Evolutionary conservation across 2,113 vertebrate genomes (phyloP).

Genomic region (Suncus etruscus): DNA sequence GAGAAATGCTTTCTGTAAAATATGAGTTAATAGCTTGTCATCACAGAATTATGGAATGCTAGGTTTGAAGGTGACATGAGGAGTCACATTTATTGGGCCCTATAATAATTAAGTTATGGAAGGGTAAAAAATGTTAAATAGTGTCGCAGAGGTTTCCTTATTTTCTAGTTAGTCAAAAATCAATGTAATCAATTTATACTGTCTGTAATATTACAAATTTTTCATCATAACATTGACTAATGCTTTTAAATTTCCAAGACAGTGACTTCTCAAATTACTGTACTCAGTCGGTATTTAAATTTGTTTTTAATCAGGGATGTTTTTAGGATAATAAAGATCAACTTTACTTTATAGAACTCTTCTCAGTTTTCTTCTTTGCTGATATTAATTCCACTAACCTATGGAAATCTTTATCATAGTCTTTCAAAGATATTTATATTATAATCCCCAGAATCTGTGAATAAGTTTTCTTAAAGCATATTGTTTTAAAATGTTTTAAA

Average conservation of each 20-base stretch:
- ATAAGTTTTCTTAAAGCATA: constrained; percentile 1
- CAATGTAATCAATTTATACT: constrained; percentile 28
- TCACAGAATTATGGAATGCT: constrained; percentile 56
- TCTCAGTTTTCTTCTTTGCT: constrained; percentile 36
- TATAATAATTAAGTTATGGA: constrained; percentile 67
- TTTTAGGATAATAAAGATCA: constrained; percentile 11
- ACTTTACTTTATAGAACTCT: constrained; percentile 30
- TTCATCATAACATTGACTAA: constrained; percentile 40
- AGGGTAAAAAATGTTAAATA: constrained; percentile 36
- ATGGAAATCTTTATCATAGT: not conserved
- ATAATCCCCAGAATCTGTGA: not conserved
- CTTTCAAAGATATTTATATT: not conserved
- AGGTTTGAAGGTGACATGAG: constrained; percentile 2
- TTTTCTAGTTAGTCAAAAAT: constrained; percentile 44
- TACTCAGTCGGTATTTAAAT: not conserved
- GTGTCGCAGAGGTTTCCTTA: constrained; percentile 49
- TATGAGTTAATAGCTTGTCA: constrained; percentile 65
- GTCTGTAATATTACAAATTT: not conserved
- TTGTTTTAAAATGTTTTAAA: not conserved
- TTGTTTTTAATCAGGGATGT: not conserved
- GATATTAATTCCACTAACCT: constrained; percentile 24
- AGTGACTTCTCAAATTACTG: not conserved
- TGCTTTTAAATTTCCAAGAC: constrained; percentile 49
- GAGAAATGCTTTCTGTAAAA: constrained; percentile 72
- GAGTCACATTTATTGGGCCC: constrained; percentile 64